Base-by-base conservation (phyloP, 2,888 invertebrate genomes). In the Ophioninae sp. region DNA sequence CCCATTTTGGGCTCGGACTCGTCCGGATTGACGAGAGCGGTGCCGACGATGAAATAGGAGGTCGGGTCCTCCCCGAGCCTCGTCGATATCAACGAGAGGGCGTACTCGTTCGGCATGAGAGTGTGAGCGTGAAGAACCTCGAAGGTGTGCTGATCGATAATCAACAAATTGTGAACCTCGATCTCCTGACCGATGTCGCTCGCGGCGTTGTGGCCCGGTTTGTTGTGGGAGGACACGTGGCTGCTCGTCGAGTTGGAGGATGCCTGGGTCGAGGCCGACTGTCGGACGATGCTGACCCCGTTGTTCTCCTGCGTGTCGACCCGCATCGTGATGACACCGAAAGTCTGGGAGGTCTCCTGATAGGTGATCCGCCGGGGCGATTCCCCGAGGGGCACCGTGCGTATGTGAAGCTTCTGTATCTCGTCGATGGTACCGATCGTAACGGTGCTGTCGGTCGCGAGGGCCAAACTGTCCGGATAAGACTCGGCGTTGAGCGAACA, bases 401-500 rank as follows among this genome's bases (percentile, higher is more conserved):
- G 94, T 88, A 99, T 99, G 93, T 99, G 99, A 22, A 99, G 93
- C 92, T 99, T 99, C 93, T 99, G 99, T 86, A 99, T 99, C 93
- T 99, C 99, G 93, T 99, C 99, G 88, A 99, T 99, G 0, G 98
- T 99, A 83, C 99, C 99, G 91, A 99, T 97, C 0, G 99, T 97
- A 2, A 99, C 96, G 3, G 96, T 96, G 87, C 95, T 97, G 90
- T 98, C 97, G 23, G 97, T 98, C 0, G 98, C 97, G 86, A 98
- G 93, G 8, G 98, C 98, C 92, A 99, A 94, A 93, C 96, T 96
- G 93, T 99, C 98, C 0, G 98, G 97, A 93, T 99, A 99, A 0
- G 98, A 97, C 90, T 97, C 96, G 0, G 99, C 97, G 93, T 99
- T 98, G 23, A 99, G 94, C 0, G 98, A 98, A 93, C 99, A 99